Percentiles rank a stretch among this genome's conserved stretches.
Conservation (phyloP, 1,140 invertebrate genomes). For the Ostrea denselamellosa region DNA sequence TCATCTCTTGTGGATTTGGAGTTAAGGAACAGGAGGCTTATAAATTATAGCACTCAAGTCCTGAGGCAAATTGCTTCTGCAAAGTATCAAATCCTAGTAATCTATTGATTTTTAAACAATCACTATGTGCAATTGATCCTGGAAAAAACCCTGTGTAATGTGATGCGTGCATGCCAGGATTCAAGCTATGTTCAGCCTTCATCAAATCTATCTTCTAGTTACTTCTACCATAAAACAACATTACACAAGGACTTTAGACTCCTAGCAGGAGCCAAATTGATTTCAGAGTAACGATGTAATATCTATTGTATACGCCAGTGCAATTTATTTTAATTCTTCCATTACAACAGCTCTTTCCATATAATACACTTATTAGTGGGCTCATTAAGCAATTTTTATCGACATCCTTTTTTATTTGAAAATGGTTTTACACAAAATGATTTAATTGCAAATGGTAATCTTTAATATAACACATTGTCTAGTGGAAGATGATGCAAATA, state of each 20-base stretch:
- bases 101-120: slow-evolving; percentile 30
- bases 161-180: background rate
- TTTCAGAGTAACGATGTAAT: slow-evolving; percentile 2
- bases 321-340: background rate
- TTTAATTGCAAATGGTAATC: background rate
- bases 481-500: no score
- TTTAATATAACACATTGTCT: background rate
- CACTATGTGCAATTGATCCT: background rate
- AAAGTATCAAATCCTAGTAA: background rate
- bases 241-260: background rate
- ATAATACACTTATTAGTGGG: background rate
- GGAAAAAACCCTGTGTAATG: background rate
- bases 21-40: background rate
- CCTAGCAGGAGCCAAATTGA: slow-evolving; percentile 1
- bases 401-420: background rate
- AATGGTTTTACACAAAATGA: background rate
- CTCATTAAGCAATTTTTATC: background rate
- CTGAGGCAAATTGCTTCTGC: background rate
- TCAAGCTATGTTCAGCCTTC: background rate
- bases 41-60: background rate
- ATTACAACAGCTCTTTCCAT: background rate
- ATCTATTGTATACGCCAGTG: background rate
- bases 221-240: background rate
- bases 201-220: background rate
- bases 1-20: background rate